Base-by-base conservation (phyloP, 2,113 vertebrate species). In the Leptobrachium ailaonicum region DNA sequence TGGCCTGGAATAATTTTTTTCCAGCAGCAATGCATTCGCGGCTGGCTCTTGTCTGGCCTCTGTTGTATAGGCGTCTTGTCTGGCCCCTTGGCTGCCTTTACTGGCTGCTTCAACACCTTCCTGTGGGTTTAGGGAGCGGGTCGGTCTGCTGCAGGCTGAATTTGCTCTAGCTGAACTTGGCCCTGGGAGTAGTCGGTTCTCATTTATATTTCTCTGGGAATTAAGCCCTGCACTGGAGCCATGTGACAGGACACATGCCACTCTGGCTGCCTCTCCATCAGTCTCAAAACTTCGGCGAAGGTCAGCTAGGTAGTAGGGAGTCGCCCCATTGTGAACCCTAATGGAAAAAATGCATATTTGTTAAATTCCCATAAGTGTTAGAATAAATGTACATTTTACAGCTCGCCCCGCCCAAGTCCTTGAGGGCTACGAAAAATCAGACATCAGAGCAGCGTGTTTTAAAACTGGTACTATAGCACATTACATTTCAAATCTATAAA, bases 21-120 rank as follows among this genome's bases (percentile, higher is more conserved):
- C 87, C 87, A 89, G 75, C 75, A 82, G 73, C 80, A 84, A 76
- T 84, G 84, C 84, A 73, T 83, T 84, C 66, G 80, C 86, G 85
- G 84, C 86, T 86, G 85, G 83, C 84, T 90, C 86, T 86, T 54
- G 69, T 83, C 85, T 87, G 87, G 87, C 85, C 85, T 83, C 79
- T 56, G 73, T 73, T 80, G 82, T 85, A 84, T 79, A 82, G 83
- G 84, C 86, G 10, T 89, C 73, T 85, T 74, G 76, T 78, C 82
- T 82, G 71, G 64, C 71, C 76, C 76, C 12, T 82, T 87, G 85
- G 88, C 88, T 85, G 86, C 50, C 84, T 87, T 14, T 82, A 82
- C 83, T 89, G 86, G 82, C 87, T 89, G 86, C 86, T 79, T 66
- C 50, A 82, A 83, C n/a, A 70, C 71, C 83, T 88, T 88, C 87